Conservation (phyloP, 1,140 invertebrate genomes). For the Dufourea novaeangliae region DNA sequence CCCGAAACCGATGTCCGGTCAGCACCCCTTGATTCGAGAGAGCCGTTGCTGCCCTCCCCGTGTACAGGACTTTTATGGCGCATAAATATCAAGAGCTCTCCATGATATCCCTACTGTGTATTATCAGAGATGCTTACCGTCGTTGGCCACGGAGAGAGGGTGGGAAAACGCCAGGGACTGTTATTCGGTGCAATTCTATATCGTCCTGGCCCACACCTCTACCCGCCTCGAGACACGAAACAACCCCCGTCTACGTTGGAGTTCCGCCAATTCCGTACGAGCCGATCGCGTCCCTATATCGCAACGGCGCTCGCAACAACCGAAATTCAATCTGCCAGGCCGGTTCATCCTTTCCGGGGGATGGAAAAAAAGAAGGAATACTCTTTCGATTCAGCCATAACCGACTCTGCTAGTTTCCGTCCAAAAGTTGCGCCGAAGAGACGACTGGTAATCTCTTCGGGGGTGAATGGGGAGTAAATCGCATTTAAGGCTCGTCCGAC, state of each 20-base stretch:
- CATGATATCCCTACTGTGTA: slow-evolving; percentile 78
- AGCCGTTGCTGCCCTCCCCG: slow-evolving; percentile 70
- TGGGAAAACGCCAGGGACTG: slow-evolving; percentile 55
- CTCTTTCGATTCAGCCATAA: slow-evolving; percentile 23
- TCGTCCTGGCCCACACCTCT: slow-evolving; percentile 63
- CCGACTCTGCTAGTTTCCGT: slow-evolving; percentile 12
- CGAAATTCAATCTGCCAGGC: slow-evolving; percentile 62
- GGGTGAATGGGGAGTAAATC: no score
- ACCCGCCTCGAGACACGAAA: slow-evolving; percentile 29
- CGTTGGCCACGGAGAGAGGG: not conserved
- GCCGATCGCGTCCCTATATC: slow-evolving; percentile 9
- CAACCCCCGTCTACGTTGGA: slow-evolving; percentile 57
- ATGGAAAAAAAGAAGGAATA: slow-evolving; percentile 24
- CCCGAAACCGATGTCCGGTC: slow-evolving; percentile 78
- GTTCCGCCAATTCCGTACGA: slow-evolving; percentile 62
- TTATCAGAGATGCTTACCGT: slow-evolving; percentile 77
- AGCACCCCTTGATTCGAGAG: slow-evolving; percentile 75
- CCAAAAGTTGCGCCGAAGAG: slow-evolving; percentile 33
- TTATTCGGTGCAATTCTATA: slow-evolving; percentile 72
- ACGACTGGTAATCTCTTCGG: slow-evolving; percentile 50
- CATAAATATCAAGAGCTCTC: slow-evolving; percentile 81
- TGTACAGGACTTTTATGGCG: slow-evolving; percentile 79
- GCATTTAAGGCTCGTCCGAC: slow-evolving; percentile 12
- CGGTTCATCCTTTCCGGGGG: slow-evolving; percentile 36
- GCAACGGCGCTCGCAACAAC: slow-evolving; percentile 28